Evolutionary conservation across 2,113 vertebrate species (phyloP).

Genomic region (Jaculus jaculus): DNA sequence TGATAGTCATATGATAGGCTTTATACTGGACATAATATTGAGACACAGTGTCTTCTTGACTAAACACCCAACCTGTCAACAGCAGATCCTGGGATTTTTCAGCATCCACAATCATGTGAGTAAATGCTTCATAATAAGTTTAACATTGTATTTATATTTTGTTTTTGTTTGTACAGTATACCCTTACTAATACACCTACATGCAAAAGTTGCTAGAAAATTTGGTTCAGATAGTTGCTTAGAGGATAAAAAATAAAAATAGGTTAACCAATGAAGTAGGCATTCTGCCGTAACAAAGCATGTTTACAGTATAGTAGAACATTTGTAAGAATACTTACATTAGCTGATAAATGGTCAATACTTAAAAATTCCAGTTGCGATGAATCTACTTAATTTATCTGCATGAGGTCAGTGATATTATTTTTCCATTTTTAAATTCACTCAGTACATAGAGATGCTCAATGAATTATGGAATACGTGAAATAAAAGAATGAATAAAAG

Average conservation of each 20-base stretch:
- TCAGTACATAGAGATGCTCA: neutral
- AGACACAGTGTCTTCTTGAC: neutral
- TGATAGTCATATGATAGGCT: neutral
- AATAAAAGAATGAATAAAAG: neutral
- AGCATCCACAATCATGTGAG: neutral
- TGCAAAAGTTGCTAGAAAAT: neutral
- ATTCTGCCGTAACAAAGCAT: neutral
- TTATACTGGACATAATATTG: neutral
- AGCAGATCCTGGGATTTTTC: neutral
- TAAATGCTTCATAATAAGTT: neutral
- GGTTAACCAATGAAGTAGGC: neutral
- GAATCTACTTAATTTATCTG: constrained; percentile 4
- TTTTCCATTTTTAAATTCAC: neutral
- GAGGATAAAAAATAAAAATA: too few species aligned
- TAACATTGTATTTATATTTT: neutral
- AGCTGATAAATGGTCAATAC: neutral
- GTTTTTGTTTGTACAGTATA: neutral
- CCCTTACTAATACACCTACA: neutral
- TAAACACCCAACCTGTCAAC: neutral
- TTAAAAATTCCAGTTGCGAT: neutral
- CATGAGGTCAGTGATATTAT: neutral
- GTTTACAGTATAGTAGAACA: neutral
- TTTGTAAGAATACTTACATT: neutral
- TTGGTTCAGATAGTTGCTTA: neutral
- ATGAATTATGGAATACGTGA: neutral